Evolutionary conservation across 2,113 vertebrate species (phyloP), one percentile per base, ranked within the genome.

Genomic region (Takifugu bimaculatus): DNA sequence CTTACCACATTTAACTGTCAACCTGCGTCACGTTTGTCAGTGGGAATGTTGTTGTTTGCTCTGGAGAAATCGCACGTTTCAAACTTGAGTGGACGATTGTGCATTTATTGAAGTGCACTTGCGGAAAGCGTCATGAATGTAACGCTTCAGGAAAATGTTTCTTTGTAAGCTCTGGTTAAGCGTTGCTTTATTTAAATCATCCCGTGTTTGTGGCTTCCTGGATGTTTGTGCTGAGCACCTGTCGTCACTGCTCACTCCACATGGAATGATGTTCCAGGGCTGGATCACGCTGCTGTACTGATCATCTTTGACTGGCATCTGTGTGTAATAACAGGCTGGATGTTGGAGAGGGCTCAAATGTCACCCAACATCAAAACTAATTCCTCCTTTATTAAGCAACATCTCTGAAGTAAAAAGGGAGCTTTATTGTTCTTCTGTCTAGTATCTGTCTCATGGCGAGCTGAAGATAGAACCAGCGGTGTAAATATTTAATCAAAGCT

Each of bases 41-140:
- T 10, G 7, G 35, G 35, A 39, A 20, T 20, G 20, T 20, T 20
- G 20, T 20, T 20, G 20, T 20, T 20, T 20, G 20, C 20, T 20
- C 20, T 20, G 20, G 20, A 20, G 20, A 20, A 20, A 2, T 2
- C 35, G 11, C 35, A 11, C 35, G 9, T 58, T 74, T 68, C 26
- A 55, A 59, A 50, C 56, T 63, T 27, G 26, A 58, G 62, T 74
- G 73, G 35, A 72, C 72, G 78, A 85, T 68, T 85, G 83, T 88
- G 85, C 78, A 84, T 84, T 82, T 65, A 57, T 57, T 57, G 50
- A 89, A 88, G 83, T 89, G 87, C 81, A 85, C 81, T 87, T 88
- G 84, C 72, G 51, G 65, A 67, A 81, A 84, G 83, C 76, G 20
- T 85, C 72, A 80, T 88, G 89, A 90, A 88, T 90, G 85, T 89